phyloP scores from a whole-genome alignment of 1,140 invertebrate genomes.

The Zaprionus gabonicus region DNA sequence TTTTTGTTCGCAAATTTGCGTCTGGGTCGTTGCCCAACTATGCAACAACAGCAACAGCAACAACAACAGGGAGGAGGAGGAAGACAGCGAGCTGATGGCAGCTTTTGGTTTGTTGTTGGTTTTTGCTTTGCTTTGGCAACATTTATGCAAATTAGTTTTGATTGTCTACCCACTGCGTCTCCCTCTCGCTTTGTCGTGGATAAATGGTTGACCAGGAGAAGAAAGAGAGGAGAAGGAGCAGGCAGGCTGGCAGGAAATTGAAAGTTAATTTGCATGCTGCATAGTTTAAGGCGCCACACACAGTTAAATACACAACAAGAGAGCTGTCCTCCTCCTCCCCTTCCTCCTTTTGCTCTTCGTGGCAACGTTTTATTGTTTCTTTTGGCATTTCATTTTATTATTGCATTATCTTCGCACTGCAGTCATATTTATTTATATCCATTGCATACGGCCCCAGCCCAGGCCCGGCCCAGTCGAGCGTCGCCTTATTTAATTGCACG shows the following conservation, averaged over 20 bases:
- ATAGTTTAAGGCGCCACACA: constrained; percentile 57
- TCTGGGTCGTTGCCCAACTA: constrained; percentile 74
- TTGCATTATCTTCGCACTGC: constrained; percentile 66
- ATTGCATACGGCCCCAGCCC: constrained; percentile 38
- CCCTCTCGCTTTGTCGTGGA: background rate
- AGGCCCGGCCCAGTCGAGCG: constrained; percentile 21
- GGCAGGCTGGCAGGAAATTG: constrained; percentile 64
- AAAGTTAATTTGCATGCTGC: constrained; percentile 82
- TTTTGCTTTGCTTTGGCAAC: constrained; percentile 67
- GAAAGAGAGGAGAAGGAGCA: background rate
- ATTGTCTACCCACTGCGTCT: constrained; percentile 63
- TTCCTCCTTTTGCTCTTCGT: no score
- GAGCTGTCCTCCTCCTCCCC: constrained; percentile 47
- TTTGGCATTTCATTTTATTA: constrained; percentile 62
- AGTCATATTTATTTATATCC: constrained; percentile 58
- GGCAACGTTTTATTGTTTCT: constrained; percentile 61
- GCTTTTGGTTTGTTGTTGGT: constrained; percentile 57
- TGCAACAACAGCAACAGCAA: constrained; percentile 41
- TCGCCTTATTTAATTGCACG: constrained; percentile 79
- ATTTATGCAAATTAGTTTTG: constrained; percentile 84
- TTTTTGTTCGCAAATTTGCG: constrained; percentile 79
- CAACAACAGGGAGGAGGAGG: background rate
- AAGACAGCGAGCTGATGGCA: constrained; percentile 42
- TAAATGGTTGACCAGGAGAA: background rate
- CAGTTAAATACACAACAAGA: constrained; percentile 78